Conservation (phyloP, 2,113 vertebrate genomes). For the Pomatorhinus ruficollis region DNA sequence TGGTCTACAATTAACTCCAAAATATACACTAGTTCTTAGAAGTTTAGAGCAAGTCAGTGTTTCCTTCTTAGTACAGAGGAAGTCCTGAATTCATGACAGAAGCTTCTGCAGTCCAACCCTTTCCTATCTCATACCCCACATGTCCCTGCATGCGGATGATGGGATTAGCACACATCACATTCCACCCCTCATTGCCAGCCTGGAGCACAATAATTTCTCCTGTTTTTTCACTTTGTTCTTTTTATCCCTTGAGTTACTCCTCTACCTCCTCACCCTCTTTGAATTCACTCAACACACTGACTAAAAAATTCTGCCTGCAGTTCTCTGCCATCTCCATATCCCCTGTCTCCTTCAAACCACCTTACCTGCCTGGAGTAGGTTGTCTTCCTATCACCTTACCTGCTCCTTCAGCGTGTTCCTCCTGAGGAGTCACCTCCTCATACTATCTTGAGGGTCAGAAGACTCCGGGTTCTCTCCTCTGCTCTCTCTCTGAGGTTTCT, state of each 20-base stretch:
- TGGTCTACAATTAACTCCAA: not conserved
- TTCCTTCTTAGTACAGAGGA: not conserved
- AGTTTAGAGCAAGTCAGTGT: not conserved
- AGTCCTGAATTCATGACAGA: not conserved
- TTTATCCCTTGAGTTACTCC: not conserved
- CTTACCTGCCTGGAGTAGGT: not conserved
- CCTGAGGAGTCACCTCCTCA: not conserved
- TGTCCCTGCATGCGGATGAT: not conserved
- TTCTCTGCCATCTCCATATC: not conserved
- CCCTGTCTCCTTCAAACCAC: not conserved
- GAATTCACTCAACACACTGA: not conserved
- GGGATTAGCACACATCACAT: not conserved
- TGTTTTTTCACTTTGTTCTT: not conserved
- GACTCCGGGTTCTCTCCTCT: not conserved
- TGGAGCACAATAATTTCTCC: not conserved
- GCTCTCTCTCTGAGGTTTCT: not conserved
- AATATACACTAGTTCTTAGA: not conserved
- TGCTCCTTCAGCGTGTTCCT: not conserved
- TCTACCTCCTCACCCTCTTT: not conserved
- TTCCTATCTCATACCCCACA: not conserved
- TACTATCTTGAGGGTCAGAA: not conserved
- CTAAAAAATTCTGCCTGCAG: not conserved
- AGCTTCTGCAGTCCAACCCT: not conserved
- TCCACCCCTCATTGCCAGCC: not conserved
- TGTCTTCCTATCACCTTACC: not conserved